Base-by-base conservation (phyloP, 2,888 invertebrate genomes). In the Ennomos erosarius region DNA sequence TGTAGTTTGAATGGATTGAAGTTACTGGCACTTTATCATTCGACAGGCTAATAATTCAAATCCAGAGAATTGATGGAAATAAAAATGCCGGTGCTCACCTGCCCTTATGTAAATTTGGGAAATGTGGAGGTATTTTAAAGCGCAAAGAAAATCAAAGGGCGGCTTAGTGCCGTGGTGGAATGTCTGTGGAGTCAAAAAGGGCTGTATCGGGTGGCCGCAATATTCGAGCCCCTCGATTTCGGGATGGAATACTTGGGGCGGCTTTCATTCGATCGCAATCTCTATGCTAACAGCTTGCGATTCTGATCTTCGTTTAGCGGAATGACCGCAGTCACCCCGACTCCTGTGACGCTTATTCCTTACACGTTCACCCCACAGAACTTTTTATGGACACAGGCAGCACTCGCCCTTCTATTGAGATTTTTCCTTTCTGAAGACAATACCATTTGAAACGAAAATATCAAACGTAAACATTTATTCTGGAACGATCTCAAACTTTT, bases 281-380 rank as follows among this genome's bases (percentile, higher is more conserved):
- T 92, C 91, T 92, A 92, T 92, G 91, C 92, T 91, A 92, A 91
- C 89, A 90, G 91, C 89, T 86, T 87, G 87, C 90, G 92, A 92
- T 92, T 92, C 89, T 88, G 91, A 92, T 92, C 92, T 92, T 91
- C 92, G 91, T 91, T 92, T 92, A 91, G 90, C 91, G 88, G 78
- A 92, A 92, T 92, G 92, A 92, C 92, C 92, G 89, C 92, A 90
- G 90, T 82, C 90, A 86, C 90, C 88, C 85, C 85, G 76, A 79
- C 79, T 81, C 80, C 84, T 77, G 86, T 85, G 87, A 88, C 87
- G 89, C 82, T 89, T 90, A 91, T 90, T 90, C 90, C 87, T 85
- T 85, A 90, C 91, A 91, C 91, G 90, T 91, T 87, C 84, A 82
- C 84, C 84, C 85, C 84, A 82, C 81, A 84, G 76, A 86, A 88